Conservation (phyloP, 1,140 invertebrate species). For the Argopecten irradians region DNA sequence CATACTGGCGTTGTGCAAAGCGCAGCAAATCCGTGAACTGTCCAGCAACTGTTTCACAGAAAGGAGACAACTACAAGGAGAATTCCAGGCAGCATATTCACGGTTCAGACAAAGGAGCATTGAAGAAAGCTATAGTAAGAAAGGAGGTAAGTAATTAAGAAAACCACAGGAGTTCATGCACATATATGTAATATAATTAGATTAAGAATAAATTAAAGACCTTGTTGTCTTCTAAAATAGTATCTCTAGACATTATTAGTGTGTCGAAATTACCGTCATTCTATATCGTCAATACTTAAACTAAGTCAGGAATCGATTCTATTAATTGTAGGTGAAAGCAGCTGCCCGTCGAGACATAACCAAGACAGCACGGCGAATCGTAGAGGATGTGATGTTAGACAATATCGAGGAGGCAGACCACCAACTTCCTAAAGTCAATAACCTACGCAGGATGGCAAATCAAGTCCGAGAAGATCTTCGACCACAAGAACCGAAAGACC, state of each 20-base stretch:
- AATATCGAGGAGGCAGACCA: no score
- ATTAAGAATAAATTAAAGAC: constrained; percentile 26
- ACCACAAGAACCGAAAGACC: no score
- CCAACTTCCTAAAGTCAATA: constrained; percentile 29
- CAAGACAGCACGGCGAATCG: constrained; percentile 27
- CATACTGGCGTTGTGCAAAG: constrained; percentile 38
- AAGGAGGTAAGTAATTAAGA: constrained; percentile 30
- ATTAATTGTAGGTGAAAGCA: no score
- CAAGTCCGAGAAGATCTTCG: constrained; percentile 23
- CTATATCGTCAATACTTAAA: constrained; percentile 20
- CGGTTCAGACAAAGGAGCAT: constrained; percentile 38
- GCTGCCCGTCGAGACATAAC: constrained; percentile 14
- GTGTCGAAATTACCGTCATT: not conserved
- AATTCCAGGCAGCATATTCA: constrained; percentile 31
- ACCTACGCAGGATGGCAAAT: constrained; percentile 14
- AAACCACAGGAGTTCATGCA: no score
- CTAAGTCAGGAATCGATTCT: no score
- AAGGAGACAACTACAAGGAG: constrained; percentile 4
- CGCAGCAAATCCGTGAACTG: constrained; percentile 12
- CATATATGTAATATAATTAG: not conserved
- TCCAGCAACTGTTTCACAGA: constrained; percentile 36
- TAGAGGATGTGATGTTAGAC: constrained; percentile 35
- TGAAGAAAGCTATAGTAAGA: no score
- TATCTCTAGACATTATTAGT: not conserved
- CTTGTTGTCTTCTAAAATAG: no score